Conservation (phyloP, 2,888 invertebrate species). For the Rhimphoctona megacephalus region DNA sequence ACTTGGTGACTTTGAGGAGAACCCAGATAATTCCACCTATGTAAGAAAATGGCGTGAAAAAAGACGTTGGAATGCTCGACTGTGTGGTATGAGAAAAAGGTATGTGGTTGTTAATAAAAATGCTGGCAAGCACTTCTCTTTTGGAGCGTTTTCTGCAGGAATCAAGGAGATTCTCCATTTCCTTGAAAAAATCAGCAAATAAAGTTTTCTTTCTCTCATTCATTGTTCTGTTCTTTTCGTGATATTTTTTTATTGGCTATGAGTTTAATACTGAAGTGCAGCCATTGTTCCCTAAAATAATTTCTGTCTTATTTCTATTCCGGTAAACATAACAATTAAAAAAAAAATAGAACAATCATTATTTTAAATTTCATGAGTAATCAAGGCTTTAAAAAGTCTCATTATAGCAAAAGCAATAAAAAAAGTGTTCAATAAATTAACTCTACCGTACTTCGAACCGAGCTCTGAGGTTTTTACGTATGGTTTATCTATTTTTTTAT, state of each 20-base stretch:
- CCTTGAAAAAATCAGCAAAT: not conserved
- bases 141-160: slow-evolving; percentile 10
- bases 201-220: not conserved
- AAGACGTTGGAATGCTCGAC: slow-evolving; percentile 31
- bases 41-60: slow-evolving; percentile 15
- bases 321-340: not conserved
- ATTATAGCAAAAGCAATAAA: not conserved
- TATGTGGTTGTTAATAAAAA: slow-evolving; percentile 19
- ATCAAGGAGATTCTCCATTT: not conserved
- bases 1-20: slow-evolving; percentile 38
- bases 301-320: not conserved
- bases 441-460: not conserved
- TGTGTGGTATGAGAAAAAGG: slow-evolving; percentile 8
- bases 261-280: not conserved
- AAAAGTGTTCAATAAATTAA: not conserved
- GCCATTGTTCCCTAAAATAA: not conserved
- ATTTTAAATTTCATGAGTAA: not conserved
- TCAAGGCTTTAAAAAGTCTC: not conserved
- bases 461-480: not conserved
- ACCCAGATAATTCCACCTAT: slow-evolving; percentile 30
- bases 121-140: slow-evolving; percentile 32
- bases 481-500: not conserved
- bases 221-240: not conserved
- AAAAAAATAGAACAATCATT: not conserved
- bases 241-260: not conserved